phyloP scores from a whole-genome alignment of 2,113 vertebrate species.

The Butorides virescens region DNA sequence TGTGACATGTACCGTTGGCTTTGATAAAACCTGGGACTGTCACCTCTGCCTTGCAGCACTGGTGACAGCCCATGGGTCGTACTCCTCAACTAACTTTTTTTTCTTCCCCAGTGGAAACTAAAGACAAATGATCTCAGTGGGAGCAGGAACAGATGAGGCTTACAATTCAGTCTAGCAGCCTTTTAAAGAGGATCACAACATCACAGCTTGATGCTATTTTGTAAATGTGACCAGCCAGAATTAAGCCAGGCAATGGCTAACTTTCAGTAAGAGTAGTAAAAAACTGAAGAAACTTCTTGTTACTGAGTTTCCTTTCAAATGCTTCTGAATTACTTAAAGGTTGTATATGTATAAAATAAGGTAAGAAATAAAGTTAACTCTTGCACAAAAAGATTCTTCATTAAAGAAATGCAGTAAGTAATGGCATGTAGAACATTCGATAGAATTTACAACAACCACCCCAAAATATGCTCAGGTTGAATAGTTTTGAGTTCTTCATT shows the following conservation, averaged over 20 bases:
- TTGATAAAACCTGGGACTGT: not conserved
- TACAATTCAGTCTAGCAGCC: not conserved
- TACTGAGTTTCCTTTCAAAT: not conserved
- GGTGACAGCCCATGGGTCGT: not conserved
- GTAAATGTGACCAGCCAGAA: not conserved
- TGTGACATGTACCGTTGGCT: rapidly evolving
- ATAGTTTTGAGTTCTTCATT: not conserved
- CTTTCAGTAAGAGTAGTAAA: not conserved
- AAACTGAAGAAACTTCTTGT: not conserved
- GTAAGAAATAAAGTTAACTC: not conserved
- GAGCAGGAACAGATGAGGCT: not conserved
- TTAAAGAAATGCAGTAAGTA: not conserved
- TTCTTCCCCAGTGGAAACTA: not conserved
- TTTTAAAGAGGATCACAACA: not conserved
- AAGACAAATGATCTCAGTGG: not conserved
- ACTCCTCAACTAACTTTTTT: not conserved
- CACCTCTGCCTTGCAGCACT: not conserved
- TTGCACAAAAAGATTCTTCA: not conserved
- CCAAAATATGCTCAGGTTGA: not conserved
- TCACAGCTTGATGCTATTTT: not conserved
- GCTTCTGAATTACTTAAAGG: not conserved
- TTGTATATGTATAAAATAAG: not conserved
- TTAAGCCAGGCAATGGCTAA: not conserved
- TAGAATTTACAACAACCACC: not conserved
- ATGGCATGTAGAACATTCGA: not conserved